Evolutionary conservation across 1,140 invertebrate genomes (phyloP), one percentile per base, ranked within the genome.

Genomic region (Stegodyphus mimosarum): DNA sequence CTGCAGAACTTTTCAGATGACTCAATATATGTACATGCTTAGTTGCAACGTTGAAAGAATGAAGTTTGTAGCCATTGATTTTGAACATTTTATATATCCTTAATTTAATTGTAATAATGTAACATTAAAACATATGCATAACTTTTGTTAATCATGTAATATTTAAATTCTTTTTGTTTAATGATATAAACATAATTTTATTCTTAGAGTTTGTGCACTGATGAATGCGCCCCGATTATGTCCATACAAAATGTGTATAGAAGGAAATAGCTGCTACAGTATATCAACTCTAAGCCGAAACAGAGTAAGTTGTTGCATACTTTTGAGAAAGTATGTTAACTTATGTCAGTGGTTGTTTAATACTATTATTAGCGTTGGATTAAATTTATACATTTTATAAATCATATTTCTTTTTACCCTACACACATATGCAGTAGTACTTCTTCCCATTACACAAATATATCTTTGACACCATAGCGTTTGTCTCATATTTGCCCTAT

Each of bases 231-330:
- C 93, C 70, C 92, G 94, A 74, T 91, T 94, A 87, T 96, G 95
- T 90, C 94, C 94, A 88, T 95, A 95, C 90, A 92, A 95, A 83
- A 95, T 96, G 92, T 93, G 93, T 88, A 90, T 95, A 64, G 93
- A 93, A 11, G 76, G 76, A 53, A 93, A 93, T 88, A 88, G 89
- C 64, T 95, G 94, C 94, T 92, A 94, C 89, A 93, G 92, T 88
- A 95, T 96, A 89, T 96, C 95, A 18, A 93, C 95, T 90, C 92
- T 95, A 51, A 95, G 94, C 90, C 92, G 95, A 84, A 96, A 96
- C 92, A 93, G 95, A 90, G 95, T 96, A 90, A 93, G 94, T 91
- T 6, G n/a, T 49, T 75, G 6, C 0, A 60, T 17, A 60, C 55
- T 5, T 60, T 60, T 60, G 9, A 60, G 9, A 60, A 10, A 60